Evolutionary conservation across 2,888 invertebrate species (phyloP), one percentile per base, ranked within the genome.

Genomic region (Drosophila maculinotata): DNA sequence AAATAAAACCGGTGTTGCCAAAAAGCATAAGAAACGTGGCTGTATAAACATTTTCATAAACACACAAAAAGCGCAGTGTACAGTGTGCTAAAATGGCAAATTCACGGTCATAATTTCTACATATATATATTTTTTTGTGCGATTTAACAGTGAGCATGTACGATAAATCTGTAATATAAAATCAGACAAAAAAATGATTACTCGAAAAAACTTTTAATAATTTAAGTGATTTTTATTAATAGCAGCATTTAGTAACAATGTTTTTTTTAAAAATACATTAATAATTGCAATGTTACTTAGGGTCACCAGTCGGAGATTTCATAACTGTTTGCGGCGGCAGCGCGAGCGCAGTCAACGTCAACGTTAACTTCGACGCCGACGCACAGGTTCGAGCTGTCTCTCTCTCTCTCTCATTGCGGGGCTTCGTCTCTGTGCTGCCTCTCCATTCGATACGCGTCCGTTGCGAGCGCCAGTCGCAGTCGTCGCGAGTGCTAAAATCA

Each of bases 401-500:
- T 20, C 20, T 20, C 20, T 20, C 20, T 20, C 20, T 20, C 20
- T 69, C 64, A 31, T 25, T 49, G 63, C 60, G 76, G 65, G 72
- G 73, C 69, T 79, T 72, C 58, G 71, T 59, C 71, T 75, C 76
- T 30, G 70, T 9, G 58, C 35, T 64, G 64, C 54, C 59, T 35
- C 59, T 59, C 44, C 88, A 86, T 88, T 86, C 83, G 88, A 69
- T 69, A 71, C 76, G 86, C 79, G 88, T 80, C 68, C 73, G 88
- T 78, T 71, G 86, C 64, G 71, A 78, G 73, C 76, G 76, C 54
- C 63, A 79, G 77, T 73, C 77, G 73, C 73, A 67, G 23, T 28
- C 71, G 67, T 85, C 68, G 85, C 75, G 71, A 65, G 76, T 67
- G 62, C 59, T 15, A 5, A 51, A 60, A 57, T 10, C 47, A 45